Percentiles rank a stretch among this genome's conserved stretches.
phyloP scores from a whole-genome alignment of 2,888 invertebrate species.

The Mesorhabditis belari region DNA sequence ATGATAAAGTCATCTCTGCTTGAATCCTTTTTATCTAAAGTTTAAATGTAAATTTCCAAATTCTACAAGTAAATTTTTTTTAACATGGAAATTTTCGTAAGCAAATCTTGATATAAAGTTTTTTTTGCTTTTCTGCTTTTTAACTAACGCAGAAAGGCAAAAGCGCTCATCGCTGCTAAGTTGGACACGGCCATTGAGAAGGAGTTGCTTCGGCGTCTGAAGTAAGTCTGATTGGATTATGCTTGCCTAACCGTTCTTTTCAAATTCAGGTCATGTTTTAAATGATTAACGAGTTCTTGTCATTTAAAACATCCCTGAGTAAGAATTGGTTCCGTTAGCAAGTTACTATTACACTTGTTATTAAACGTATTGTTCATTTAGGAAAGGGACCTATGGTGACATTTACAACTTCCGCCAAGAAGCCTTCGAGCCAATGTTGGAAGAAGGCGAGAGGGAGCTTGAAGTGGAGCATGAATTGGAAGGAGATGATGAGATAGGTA shows the following conservation, averaged over 20 bases:
- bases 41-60: no score
- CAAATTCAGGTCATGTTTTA: not conserved
- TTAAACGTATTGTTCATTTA: conserved; percentile 5
- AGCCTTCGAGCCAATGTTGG: conserved; percentile 85
- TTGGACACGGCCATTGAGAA: conserved; percentile 94
- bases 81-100: no score
- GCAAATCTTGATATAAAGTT: no score
- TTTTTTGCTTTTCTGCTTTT: no score
- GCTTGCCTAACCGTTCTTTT: not conserved
- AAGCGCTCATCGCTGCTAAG: conserved; percentile 89
- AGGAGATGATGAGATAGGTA: conserved; percentile 23
- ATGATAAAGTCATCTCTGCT: no score
- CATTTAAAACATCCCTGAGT: no score
- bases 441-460: conserved; percentile 68
- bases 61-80: no score
- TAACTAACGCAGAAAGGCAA: conserved; percentile 85
- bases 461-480: conserved; percentile 44
- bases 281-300: not conserved
- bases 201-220: conserved; percentile 82
- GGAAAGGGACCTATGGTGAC: conserved; percentile 71
- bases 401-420: conserved; percentile 94
- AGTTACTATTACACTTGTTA: not conserved
- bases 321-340: no score
- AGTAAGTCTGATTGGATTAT: conserved; percentile 53
- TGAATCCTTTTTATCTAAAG: no score